Evolutionary conservation across 2,113 vertebrate genomes (phyloP).

Genomic region (Dromas ardeola): DNA sequence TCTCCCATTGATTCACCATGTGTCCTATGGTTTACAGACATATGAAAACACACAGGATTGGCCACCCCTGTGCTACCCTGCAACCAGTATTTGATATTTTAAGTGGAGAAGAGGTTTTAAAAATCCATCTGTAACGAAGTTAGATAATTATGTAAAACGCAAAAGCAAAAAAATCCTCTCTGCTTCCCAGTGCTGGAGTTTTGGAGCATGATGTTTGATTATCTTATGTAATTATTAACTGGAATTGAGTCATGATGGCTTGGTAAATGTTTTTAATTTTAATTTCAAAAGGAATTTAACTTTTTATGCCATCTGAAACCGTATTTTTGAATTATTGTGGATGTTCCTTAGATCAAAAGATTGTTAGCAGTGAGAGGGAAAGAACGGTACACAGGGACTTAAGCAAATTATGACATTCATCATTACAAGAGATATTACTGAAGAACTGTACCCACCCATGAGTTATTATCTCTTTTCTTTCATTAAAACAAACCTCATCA

Average conservation of each 20-base stretch:
- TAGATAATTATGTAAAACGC: conserved; percentile 10
- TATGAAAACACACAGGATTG: not conserved
- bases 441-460: not conserved
- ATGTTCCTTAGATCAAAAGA: not conserved
- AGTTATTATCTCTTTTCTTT: not conserved
- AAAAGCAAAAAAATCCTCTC: not conserved
- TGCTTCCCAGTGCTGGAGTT: not conserved
- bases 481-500: not conserved
- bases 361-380: not conserved
- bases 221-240: conserved; percentile 23
- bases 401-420: not conserved
- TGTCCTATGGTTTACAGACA: conserved; percentile 24
- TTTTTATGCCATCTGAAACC: not conserved
- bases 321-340: not conserved
- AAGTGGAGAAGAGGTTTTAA: not conserved
- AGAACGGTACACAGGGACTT: not conserved
- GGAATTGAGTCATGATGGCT: conserved; percentile 11
- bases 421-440: not conserved
- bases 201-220: not conserved
- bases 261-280: conserved; percentile 26
- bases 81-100: conserved; percentile 26
- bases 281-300: conserved; percentile 3
- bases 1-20: conserved; percentile 62
- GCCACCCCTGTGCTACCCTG: not conserved
- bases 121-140: conserved; percentile 17